These are phyloP conservation scores for Aphaenogaster floridana DNA, from an alignment of 1,140 invertebrate species.

Conservation along the genomic window DNA sequence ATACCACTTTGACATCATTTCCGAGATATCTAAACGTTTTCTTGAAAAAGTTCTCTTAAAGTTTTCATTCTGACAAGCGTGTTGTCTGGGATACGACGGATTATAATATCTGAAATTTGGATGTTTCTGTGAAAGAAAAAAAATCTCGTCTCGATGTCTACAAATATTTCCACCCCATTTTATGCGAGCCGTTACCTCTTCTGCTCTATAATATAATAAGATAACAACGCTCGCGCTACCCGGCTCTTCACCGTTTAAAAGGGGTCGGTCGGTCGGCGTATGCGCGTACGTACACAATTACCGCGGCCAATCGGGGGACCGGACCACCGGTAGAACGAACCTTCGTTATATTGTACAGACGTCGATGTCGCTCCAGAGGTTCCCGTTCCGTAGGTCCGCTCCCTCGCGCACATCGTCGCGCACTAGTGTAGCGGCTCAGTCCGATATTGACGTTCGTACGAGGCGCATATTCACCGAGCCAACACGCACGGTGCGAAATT, in stretches of 20 bases:
- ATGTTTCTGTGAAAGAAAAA: neutral
- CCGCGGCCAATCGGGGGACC: conserved; percentile 64
- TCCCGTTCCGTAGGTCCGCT: conserved; percentile 63
- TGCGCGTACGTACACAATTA: conserved; percentile 71
- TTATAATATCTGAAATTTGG: neutral
- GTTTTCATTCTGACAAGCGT: no score
- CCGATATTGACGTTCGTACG: conserved; percentile 80
- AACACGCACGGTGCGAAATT: conserved; percentile 33
- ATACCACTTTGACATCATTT: no score
- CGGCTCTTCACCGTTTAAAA: conserved; percentile 43
- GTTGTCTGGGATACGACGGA: no score
- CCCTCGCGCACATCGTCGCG: conserved; percentile 73
- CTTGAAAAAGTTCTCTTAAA: no score
- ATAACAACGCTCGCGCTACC: conserved; percentile 53
- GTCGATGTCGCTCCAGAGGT: conserved; percentile 68
- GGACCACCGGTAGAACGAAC: conserved; percentile 59
- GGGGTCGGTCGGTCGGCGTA: conserved; percentile 56
- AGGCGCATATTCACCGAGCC: conserved; percentile 71
- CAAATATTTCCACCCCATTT: conserved; percentile 23
- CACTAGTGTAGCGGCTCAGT: conserved; percentile 77
- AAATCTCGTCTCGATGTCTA: neutral
- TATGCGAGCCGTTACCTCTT: neutral
- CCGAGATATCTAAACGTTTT: no score
- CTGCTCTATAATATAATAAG: conserved; percentile 40
- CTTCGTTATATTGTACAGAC: conserved; percentile 61